Conservation (phyloP, 1,140 invertebrate genomes). For the Heliconius hewitsoni region DNA sequence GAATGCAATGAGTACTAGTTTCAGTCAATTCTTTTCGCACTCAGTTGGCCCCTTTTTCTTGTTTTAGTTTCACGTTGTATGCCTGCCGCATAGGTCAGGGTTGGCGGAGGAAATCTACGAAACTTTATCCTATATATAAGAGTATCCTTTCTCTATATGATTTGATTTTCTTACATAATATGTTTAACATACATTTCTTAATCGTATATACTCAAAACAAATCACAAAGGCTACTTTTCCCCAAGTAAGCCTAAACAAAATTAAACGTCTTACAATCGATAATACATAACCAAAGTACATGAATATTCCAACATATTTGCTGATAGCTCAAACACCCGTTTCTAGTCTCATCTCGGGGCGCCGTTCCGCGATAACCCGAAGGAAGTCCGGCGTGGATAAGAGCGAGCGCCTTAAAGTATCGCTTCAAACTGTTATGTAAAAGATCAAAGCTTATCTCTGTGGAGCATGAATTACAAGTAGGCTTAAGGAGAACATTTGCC, state of each 20-base stretch:
- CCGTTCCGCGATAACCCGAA: conserved; percentile 25
- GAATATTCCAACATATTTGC: conserved; percentile 8
- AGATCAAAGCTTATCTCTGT: conserved; percentile 36
- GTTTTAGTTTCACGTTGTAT: too few relatives aligned
- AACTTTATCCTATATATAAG: too few relatives aligned
- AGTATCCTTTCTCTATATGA: too few relatives aligned
- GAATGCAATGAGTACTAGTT: too few relatives aligned
- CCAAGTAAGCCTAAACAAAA: background rate
- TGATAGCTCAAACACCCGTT: conserved; percentile 10
- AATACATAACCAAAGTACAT: background rate
- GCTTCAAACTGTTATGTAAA: conserved; percentile 31
- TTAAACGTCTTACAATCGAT: background rate
- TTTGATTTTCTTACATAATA: too few relatives aligned
- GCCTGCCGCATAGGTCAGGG: too few relatives aligned
- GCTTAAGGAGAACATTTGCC: conserved; percentile 15
- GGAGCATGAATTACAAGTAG: conserved; percentile 25
- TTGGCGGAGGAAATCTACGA: too few relatives aligned
- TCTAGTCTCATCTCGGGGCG: conserved; percentile 23
- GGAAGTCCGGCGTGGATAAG: conserved; percentile 34
- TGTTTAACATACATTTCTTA: too few relatives aligned
- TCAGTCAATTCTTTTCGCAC: too few relatives aligned
- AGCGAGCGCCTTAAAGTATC: conserved; percentile 32
- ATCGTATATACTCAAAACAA: too few relatives aligned
- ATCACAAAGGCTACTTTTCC: background rate
- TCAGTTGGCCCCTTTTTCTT: too few relatives aligned